A percentile compares a stretch with the other conserved stretches of the same genome.
Evolutionary conservation across 2,113 vertebrate species (phyloP).

Genomic region (Heterotis niloticus): DNA sequence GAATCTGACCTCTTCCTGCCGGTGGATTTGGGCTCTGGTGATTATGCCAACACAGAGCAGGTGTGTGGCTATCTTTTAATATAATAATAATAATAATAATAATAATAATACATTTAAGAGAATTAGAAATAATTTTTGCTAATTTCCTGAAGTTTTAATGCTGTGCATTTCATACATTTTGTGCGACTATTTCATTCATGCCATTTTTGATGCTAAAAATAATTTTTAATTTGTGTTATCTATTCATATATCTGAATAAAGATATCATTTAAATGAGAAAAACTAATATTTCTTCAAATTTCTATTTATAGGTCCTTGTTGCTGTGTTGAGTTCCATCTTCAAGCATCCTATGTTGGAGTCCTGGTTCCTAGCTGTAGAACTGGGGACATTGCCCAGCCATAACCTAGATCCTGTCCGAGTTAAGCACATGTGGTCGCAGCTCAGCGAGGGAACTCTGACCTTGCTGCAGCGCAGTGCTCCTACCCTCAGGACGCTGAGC

Average conservation of each 20-base stretch:
- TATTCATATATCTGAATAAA: background rate
- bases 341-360: slow-evolving; percentile 75
- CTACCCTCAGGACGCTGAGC: slow-evolving; percentile 47
- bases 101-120: too few relatives aligned
- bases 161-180: background rate
- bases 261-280: background rate
- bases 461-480: slow-evolving; percentile 63
- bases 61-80: slow-evolving; percentile 23
- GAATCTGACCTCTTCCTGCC: slow-evolving; percentile 70
- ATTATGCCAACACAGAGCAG: slow-evolving; percentile 48
- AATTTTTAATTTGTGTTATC: background rate
- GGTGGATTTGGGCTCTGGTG: slow-evolving; percentile 35
- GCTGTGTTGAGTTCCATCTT: slow-evolving; percentile 67
- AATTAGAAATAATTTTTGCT: background rate
- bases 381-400: slow-evolving; percentile 65
- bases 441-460: slow-evolving; percentile 62
- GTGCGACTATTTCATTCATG: background rate
- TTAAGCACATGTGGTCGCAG: slow-evolving; percentile 69
- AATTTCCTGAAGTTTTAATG: background rate
- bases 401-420: slow-evolving; percentile 67
- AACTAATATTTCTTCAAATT: slow-evolving; percentile 12
- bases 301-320: slow-evolving; percentile 63
- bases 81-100: too few relatives aligned
- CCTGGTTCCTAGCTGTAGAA: slow-evolving; percentile 87
- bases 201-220: background rate